Evolutionary conservation across 2,113 vertebrate species (phyloP).

Genomic region (Varanus komodoensis): DNA sequence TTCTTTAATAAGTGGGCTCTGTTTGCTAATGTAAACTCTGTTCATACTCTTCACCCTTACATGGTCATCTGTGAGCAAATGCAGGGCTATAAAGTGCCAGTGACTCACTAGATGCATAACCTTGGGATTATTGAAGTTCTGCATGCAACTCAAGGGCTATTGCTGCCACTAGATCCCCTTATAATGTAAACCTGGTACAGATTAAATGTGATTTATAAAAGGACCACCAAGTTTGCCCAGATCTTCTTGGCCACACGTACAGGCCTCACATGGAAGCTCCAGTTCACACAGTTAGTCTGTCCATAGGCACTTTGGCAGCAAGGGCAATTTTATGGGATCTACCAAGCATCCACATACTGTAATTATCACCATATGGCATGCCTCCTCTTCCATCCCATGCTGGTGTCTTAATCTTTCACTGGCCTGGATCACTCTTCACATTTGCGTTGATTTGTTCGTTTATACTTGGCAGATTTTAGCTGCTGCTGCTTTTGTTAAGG

Average conservation of each 20-base stretch:
- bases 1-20: neutral
- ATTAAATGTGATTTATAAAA: neutral
- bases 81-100: too few relatives aligned
- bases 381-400: neutral
- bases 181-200: neutral
- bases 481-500: neutral
- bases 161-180: neutral
- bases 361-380: neutral
- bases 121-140: too few relatives aligned
- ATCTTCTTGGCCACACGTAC: neutral
- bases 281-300: neutral
- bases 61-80: neutral
- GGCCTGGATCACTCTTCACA: neutral
- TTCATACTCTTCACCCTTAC: neutral
- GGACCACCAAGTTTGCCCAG: neutral
- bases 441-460: slow-evolving; percentile 16
- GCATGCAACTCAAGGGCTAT: too few relatives aligned
- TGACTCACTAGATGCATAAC: too few relatives aligned
- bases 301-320: neutral
- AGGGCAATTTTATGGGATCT: neutral
- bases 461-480: slow-evolving; percentile 7
- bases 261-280: neutral
- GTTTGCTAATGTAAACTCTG: neutral
- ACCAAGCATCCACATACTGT: neutral
- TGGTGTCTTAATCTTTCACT: slow-evolving; percentile 3